Evolutionary conservation across 2,797 vertebrate genomes (phyloP), one percentile per base, ranked within the genome.

Genomic region (Borostomias antarcticus): DNA sequence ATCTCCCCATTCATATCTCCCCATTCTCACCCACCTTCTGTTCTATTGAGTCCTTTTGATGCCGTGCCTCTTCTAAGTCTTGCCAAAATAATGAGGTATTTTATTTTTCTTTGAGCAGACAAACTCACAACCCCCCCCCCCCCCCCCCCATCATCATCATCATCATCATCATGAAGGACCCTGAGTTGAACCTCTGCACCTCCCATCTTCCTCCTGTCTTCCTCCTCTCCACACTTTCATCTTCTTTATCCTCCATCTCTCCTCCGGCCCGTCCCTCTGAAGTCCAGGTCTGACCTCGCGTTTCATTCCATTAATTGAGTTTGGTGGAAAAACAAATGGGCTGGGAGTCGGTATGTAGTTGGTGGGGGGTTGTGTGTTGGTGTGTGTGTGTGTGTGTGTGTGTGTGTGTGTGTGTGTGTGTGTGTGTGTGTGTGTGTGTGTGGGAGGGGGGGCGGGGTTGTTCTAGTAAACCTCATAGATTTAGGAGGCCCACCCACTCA

Each of bases 301-400:
- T 79, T 80, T 69, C 66, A 77, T 72, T 76, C 73, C 26, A 58
- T 73, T 85, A 82, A 85, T 83, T 82, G 58, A 82, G 71, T 87
- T 88, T 81, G 71, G 62, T 73, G 56, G 71, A 81, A 82, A 85
- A 90, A 88, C 78, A 86, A 84, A 82, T 45, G 25, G 19, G 68
- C 61, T 6, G 65, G 50, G 35, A 72, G 54, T 65, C 65, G 65
- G 66, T 65, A 59, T 25, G 37, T 45, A 45, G 61, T 66, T 75
- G 73, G 64, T 10, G 48, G 48, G 51, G 5, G n/a, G n/a, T n/a
- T n/a, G n/a, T n/a, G n/a, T 45, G 40, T 45, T 13, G 15, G 40
- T 45, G 40, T 17, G 15, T 45, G 40, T n/a, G 40, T n/a, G 40
- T 45, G 17, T n/a, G 15, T 17, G 15, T 43, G 40, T n/a, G 40